Conservation (phyloP, 2,888 invertebrate species). For the Scrobipalpa atriplicella region DNA sequence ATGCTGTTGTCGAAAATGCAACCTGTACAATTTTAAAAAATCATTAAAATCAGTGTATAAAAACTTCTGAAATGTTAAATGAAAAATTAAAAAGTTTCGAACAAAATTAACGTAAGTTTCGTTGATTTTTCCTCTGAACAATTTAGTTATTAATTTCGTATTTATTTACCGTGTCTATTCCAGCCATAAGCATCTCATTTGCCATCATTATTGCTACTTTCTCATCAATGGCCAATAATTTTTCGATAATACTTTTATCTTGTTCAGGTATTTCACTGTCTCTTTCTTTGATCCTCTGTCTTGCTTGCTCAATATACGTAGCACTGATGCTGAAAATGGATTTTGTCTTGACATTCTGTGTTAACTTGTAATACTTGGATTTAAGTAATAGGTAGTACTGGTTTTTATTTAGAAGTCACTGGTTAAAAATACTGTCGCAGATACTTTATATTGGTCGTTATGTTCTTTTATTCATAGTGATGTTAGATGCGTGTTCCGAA, state of each 20-base stretch:
- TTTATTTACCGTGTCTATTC: constrained; percentile 85
- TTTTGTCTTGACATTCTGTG: background rate
- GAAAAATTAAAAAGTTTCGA: too few species aligned
- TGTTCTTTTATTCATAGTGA: too few species aligned
- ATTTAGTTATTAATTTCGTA: background rate
- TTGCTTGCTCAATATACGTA: constrained; percentile 59
- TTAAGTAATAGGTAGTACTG: too few species aligned
- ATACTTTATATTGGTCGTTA: too few species aligned
- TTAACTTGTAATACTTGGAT: constrained; percentile 5
- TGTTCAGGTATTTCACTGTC: constrained; percentile 64
- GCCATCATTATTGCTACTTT: constrained; percentile 86
- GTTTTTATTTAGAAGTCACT: too few species aligned
- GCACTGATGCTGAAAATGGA: constrained; percentile 53
- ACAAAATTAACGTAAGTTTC: background rate
- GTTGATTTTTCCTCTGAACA: background rate
- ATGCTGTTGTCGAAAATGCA: constrained; percentile 59
- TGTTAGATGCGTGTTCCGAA: constrained; percentile 55
- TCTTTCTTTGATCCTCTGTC: constrained; percentile 54
- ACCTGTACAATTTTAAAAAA: constrained; percentile 56
- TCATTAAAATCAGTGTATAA: too few species aligned
- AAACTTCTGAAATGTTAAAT: background rate
- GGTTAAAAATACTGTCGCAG: too few species aligned
- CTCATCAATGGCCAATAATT: constrained; percentile 83
- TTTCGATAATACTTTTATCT: constrained; percentile 85
- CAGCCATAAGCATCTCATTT: constrained; percentile 87